Conservation (phyloP, 2,113 vertebrate species). For the Caranx ignobilis region DNA sequence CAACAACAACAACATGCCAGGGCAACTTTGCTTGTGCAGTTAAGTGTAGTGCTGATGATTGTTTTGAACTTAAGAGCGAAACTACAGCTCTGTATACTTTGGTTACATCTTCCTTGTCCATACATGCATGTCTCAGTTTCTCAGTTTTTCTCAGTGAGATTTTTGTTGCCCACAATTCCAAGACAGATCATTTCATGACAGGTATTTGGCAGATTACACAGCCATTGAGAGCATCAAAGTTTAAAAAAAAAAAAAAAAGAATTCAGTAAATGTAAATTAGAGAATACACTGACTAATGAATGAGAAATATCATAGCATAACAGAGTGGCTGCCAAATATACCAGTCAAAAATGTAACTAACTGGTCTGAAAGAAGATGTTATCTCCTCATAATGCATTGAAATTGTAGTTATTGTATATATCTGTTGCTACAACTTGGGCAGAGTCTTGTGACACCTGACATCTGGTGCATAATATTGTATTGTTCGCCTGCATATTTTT, state of each 20-base stretch:
- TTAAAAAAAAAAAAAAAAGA: not conserved
- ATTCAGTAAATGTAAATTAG: not conserved
- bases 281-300: not conserved
- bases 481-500: not conserved
- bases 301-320: not conserved
- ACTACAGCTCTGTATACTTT: not conserved
- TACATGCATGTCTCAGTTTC: not conserved
- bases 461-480: not conserved
- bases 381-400: not conserved
- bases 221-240: not conserved
- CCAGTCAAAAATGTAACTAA: not conserved
- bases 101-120: not conserved
- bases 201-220: not conserved
- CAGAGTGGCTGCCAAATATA: not conserved
- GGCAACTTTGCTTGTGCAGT: not conserved
- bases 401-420: not conserved
- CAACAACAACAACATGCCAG: not conserved
- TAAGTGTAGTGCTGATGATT: not conserved
- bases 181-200: not conserved
- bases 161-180: not conserved
- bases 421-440: not conserved
- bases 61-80: not conserved
- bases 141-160: not conserved
- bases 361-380: not conserved
- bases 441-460: not conserved